Conservation (phyloP, 2,888 invertebrate species). For the Glyphotaelius pellucidus region DNA sequence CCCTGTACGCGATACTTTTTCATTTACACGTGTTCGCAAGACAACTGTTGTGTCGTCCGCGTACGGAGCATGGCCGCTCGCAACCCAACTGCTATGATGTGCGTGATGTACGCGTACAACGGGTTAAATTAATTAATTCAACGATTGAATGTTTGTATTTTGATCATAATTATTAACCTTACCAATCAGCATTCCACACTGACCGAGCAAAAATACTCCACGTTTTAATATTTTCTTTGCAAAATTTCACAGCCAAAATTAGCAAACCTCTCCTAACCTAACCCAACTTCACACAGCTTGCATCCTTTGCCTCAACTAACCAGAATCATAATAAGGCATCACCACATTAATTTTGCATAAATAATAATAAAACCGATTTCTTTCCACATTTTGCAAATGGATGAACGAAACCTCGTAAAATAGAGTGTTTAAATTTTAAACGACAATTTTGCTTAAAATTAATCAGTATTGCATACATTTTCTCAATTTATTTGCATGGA, state of each 20-base stretch:
- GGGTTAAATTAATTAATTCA: background rate
- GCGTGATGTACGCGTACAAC: too few relatives aligned
- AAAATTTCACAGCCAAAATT: background rate
- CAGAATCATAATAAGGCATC: background rate
- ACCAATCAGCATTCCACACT: background rate
- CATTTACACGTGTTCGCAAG: too few relatives aligned
- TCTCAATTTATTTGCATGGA: background rate
- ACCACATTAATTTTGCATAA: background rate
- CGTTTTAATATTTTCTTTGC: background rate
- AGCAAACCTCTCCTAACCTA: background rate
- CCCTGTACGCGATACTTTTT: too few relatives aligned
- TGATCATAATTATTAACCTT: background rate
- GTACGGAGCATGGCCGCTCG: too few relatives aligned
- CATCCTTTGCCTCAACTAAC: background rate
- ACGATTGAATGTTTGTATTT: background rate
- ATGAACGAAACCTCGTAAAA: background rate
- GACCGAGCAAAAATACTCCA: background rate
- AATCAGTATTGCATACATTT: background rate
- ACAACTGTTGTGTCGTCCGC: too few relatives aligned
- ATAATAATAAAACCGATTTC: background rate
- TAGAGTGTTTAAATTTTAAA: background rate
- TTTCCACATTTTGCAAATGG: background rate
- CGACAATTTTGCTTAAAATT: background rate
- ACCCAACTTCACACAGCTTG: background rate
- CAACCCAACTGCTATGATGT: too few relatives aligned